Base-by-base conservation (phyloP, 1,140 invertebrate species). In the Centruroides sculpturatus region DNA sequence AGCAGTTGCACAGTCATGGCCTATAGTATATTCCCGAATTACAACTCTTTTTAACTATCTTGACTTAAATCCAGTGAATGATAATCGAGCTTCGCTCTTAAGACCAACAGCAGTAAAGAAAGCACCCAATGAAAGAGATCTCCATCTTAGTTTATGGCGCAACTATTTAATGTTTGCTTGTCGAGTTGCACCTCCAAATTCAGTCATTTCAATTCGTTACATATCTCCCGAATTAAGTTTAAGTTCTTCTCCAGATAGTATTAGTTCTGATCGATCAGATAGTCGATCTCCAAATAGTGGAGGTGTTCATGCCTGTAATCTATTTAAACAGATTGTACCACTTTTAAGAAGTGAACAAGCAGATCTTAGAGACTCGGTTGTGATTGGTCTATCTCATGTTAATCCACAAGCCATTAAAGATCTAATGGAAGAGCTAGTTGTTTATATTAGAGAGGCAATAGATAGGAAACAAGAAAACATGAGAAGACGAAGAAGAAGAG, bases 401-500 rank as follows among this genome's bases (percentile, higher is more conserved):
- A 81, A 81, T 78, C 61, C 62, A 23, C 55, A 61, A 59, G 63
- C 62, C 49, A 60, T 72, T 70, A 96, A 92, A 71, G 92, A 98
- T 77, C 77, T 99, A 49, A 88, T 98, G 82, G 95, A 98, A 70
- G 96, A 99, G 75, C 71, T 99, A 34, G 81, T 90, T 9, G 81
- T 85, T 3, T 86, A 89, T 64, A 85, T 99, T 56, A 83, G 93
- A 41, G 96, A 99, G 75, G 91, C 93, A 1, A 86, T 96, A n/a
- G 96, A 99, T 73, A 81, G 91, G 35, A 98, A 98, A 72, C 88
- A 96, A 73, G 96, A 99, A 74, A 98, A 95, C 70, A 88, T 98
- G 79, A 76, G 92, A 47, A 79, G 93, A 50, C 75, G 94, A 34
- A 77, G 92, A 60, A 79, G 94, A 57, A 81, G 92, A 62, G 96